Base-by-base conservation (phyloP, 37 sponge, comb jelly and placozoan species). In the Crambe crambe region DNA sequence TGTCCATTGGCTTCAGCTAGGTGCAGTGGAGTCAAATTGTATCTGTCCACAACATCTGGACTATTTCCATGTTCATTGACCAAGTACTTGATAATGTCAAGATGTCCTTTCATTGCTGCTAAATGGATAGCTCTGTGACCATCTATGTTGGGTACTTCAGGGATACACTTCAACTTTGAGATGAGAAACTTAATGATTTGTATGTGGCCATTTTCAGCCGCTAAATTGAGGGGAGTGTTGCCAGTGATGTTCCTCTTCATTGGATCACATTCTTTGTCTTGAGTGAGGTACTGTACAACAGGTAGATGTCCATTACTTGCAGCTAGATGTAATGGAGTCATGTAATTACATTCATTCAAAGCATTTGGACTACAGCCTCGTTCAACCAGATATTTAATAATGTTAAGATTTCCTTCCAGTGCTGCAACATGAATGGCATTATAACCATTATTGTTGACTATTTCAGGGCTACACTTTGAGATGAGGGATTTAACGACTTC, bases 401-500 rank as follows among this genome's bases (percentile, higher is more conserved):
- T 37, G 2, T 63, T 26, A 26, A 40, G 9, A 34, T 84, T 56
- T 25, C 84, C 84, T 36, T 68, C 31, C 22, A 34, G 37, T 36
- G 84, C 84, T 54, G 84, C 84, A 29, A 57, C 2, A 66, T 84
- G 76, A 20, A 84, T 58, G 2, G 84, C 57, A 56, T 68, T 67
- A 31, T 37, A 18, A 5, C 77, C 77, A 35, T 22, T 18, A 20
- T 43, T 68, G 42, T 75, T 35, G 0, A 32, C 25, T 26, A 63
- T 39, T 22, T 82, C 74, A 42, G 74, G 73, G 23, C 34, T 12
- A 25, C n/a, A 42, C 12, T 74, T 32, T 23, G 39, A 64, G 4
- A 63, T 54, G 32, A 73, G 56, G 2, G 32, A 73, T 43, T 62
- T 59, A 9, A 73, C 64, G 3, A 62, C 37, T 31, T 82, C 74